These are phyloP conservation scores for Siniperca scherzeri DNA, from an alignment of 2,797 vertebrate species.

Conservation along the genomic window DNA sequence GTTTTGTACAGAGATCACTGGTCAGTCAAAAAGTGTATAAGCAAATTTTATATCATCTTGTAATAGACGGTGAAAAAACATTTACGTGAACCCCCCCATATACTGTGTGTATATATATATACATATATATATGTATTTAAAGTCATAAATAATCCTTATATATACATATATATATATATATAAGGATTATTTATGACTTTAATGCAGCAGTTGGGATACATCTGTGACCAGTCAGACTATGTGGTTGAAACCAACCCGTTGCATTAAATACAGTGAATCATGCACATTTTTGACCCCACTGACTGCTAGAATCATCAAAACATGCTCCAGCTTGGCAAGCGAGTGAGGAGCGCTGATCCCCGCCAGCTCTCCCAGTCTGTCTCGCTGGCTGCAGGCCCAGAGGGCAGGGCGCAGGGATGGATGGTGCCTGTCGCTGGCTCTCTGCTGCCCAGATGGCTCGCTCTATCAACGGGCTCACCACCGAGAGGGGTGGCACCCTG, in stretches of 20 bases:
- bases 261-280: slow-evolving; percentile 51
- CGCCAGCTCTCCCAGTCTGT: slow-evolving; percentile 69
- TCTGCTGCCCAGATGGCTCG: slow-evolving; percentile 76
- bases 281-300: slow-evolving; percentile 58
- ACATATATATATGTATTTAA: too few relatives aligned
- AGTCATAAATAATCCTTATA: too few relatives aligned
- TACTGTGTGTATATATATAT: too few relatives aligned
- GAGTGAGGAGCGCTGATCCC: slow-evolving; percentile 40
- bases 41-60: neutral
- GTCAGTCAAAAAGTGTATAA: neutral
- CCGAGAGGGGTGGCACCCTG: slow-evolving; percentile 73
- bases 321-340: slow-evolving; percentile 62
- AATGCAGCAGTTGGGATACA: slow-evolving; percentile 56
- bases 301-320: slow-evolving; percentile 63
- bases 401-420: slow-evolving; percentile 70
- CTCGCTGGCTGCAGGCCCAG: slow-evolving; percentile 70
- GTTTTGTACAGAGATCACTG: too few relatives aligned
- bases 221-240: slow-evolving; percentile 44
- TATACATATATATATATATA: too few relatives aligned
- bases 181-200: slow-evolving; percentile 9
- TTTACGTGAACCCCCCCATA: neutral
- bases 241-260: slow-evolving; percentile 20
- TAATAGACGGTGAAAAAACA: neutral
- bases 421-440: slow-evolving; percentile 66
- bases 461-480: slow-evolving; percentile 67